Conservation (phyloP, 2,797 vertebrate species). For the Xenentodon cancila region DNA sequence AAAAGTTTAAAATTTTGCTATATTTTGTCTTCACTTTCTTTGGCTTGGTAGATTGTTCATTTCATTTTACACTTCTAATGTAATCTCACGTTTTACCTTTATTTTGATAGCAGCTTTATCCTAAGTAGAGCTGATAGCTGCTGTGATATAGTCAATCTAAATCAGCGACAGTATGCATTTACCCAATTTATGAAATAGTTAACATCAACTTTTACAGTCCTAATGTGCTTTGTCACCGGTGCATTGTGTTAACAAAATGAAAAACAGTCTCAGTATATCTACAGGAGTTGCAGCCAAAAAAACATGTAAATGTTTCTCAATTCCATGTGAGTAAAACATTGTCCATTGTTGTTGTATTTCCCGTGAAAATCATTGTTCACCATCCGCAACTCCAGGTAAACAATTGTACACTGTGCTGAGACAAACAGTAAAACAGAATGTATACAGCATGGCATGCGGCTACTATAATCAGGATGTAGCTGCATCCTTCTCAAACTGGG, state of each 20-base stretch:
- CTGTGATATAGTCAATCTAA: no score
- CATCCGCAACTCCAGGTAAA: slow-evolving; percentile 54
- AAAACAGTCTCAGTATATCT: slow-evolving; percentile 1
- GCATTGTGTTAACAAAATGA: neutral
- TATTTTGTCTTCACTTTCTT: no score
- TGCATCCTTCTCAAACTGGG: slow-evolving; percentile 56
- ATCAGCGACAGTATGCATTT: no score
- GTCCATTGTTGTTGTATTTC: slow-evolving; percentile 32
- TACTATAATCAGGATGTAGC: slow-evolving; percentile 68
- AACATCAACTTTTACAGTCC: no score
- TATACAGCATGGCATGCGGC: slow-evolving; percentile 41
- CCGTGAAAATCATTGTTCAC: slow-evolving; percentile 64
- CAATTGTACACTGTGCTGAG: slow-evolving; percentile 54
- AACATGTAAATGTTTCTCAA: slow-evolving; percentile 21
- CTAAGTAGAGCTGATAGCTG: no score
- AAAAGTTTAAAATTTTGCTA: no score
- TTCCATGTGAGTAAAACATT: slow-evolving; percentile 35
- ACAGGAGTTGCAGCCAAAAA: slow-evolving; percentile 5
- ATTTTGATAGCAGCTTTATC: no score
- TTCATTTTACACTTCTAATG: no score
- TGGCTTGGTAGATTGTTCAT: no score
- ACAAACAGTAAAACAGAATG: slow-evolving; percentile 51
- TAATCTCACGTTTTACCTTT: no score
- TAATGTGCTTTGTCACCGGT: neutral
- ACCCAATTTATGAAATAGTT: no score